Conservation (phyloP, 2,888 invertebrate genomes). For the Agrochola lota region DNA sequence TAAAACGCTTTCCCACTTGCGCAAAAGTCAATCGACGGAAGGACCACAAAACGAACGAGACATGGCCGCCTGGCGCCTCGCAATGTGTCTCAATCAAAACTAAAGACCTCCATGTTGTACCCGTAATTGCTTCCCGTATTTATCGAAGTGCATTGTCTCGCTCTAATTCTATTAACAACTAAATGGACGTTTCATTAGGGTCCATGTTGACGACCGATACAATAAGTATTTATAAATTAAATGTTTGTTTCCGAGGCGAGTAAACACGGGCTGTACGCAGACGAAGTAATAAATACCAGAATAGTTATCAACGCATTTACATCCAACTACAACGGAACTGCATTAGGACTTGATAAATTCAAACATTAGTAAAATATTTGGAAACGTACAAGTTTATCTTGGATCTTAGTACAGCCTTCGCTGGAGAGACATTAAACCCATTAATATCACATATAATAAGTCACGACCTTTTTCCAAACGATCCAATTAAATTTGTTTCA, state of each 20-base stretch:
- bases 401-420: constrained; percentile 30
- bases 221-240: constrained; percentile 63
- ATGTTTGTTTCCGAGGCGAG: constrained; percentile 51
- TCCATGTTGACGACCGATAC: constrained; percentile 58
- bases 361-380: constrained; percentile 28
- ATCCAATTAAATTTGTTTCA: constrained; percentile 70
- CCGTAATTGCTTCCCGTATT: constrained; percentile 81
- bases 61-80: constrained; percentile 69
- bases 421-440: constrained; percentile 27
- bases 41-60: constrained; percentile 46
- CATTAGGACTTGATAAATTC: constrained; percentile 42
- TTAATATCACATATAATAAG: constrained; percentile 56
- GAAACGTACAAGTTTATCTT: constrained; percentile 35
- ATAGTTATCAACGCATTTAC: constrained; percentile 50
- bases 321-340: constrained; percentile 39
- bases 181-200: constrained; percentile 68
- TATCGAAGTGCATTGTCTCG: constrained; percentile 80
- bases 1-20: constrained; percentile 56
- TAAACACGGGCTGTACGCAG: constrained; percentile 42
- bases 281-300: constrained; percentile 48
- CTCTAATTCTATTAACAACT: constrained; percentile 83
- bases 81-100: constrained; percentile 79
- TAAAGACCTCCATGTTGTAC: constrained; percentile 68
- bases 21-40: constrained; percentile 49
- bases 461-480: constrained; percentile 62